Percentiles rank a stretch among this genome's conserved stretches.
These are phyloP conservation scores for Perizoma affinitatum DNA, from an alignment of 2,888 invertebrate genomes.

Conservation along the genomic window DNA sequence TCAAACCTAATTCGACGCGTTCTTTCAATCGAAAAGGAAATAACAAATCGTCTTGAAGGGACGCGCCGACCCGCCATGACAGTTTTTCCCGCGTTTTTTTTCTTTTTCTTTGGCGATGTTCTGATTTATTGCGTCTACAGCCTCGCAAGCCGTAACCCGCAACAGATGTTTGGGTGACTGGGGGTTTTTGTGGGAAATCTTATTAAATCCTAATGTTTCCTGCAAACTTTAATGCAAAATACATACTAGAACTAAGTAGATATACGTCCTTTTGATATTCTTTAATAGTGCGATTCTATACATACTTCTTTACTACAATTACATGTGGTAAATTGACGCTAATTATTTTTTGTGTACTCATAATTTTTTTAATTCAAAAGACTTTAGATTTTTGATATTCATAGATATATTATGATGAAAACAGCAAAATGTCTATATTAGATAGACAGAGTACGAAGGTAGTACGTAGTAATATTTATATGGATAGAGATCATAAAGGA, in stretches of 20 bases:
- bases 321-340: no score
- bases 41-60: slow-evolving; percentile 51
- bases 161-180: slow-evolving; percentile 57
- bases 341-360: no score
- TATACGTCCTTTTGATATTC: no score
- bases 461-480: no score
- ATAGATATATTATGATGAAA: no score
- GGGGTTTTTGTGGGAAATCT: slow-evolving; percentile 34
- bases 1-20: slow-evolving; percentile 41
- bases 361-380: no score
- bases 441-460: no score
- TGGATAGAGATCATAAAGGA: no score
- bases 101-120: slow-evolving; percentile 46
- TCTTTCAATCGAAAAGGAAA: slow-evolving; percentile 48
- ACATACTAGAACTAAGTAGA: not conserved
- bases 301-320: no score
- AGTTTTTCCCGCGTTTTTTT: slow-evolving; percentile 46
- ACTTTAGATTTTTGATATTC: no score
- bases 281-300: no score
- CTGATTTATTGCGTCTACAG: slow-evolving; percentile 60
- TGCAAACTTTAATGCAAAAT: slow-evolving; percentile 29
- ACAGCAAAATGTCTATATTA: no score
- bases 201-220: slow-evolving; percentile 39
- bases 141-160: slow-evolving; percentile 50
- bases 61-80: slow-evolving; percentile 49